Evolutionary conservation across 35 echinoderm and acorn worm genomes (phyloP).

Genomic region (Hemicentrotus pulcherrimus): DNA sequence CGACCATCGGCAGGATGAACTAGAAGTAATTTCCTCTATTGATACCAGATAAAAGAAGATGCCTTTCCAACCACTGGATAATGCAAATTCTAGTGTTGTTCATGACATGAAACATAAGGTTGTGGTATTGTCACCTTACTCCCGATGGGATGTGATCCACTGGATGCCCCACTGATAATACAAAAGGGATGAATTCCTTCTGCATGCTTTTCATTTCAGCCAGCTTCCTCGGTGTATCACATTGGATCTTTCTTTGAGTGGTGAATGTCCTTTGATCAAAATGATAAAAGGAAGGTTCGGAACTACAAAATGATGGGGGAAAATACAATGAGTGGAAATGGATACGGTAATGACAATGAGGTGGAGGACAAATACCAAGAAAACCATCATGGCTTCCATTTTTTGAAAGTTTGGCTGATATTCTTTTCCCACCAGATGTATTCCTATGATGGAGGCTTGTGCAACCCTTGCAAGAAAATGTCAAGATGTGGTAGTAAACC

Average conservation of each 20-base stretch:
- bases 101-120: background rate
- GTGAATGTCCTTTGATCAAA: background rate
- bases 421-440: background rate
- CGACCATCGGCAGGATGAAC: background rate
- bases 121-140: background rate
- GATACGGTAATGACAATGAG: background rate
- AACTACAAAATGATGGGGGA: background rate
- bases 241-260: background rate
- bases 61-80: background rate
- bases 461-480: too few species aligned
- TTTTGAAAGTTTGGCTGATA: background rate
- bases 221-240: background rate
- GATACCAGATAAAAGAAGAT: background rate
- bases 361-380: background rate
- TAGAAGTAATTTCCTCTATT: background rate
- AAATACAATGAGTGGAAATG: background rate
- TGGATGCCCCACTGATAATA: background rate
- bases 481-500: too few species aligned
- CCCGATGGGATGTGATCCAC: background rate
- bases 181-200: background rate
- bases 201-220: background rate
- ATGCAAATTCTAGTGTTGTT: background rate
- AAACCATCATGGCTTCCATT: background rate
- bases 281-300: background rate
- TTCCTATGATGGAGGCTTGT: too few species aligned